Conservation (phyloP, 2,797 vertebrate genomes). For the Labeo calbasu region DNA sequence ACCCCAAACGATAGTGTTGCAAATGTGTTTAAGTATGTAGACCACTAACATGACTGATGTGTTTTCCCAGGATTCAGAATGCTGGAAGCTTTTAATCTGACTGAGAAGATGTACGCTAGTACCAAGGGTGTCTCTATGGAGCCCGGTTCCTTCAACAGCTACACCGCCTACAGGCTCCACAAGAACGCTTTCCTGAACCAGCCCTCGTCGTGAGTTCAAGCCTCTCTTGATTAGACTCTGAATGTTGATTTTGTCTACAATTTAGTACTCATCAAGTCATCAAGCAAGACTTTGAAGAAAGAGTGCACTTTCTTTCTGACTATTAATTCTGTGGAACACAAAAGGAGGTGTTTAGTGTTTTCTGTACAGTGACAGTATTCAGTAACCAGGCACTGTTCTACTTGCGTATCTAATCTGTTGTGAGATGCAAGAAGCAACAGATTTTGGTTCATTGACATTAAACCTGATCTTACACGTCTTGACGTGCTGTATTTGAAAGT, state of each 20-base stretch:
- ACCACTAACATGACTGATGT: background rate
- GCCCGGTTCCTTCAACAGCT: constrained; percentile 93
- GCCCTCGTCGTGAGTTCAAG: constrained; percentile 84
- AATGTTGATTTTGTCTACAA: background rate
- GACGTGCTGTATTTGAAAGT: background rate
- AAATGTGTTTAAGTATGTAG: background rate
- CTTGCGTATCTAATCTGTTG: background rate
- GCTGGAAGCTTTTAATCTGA: constrained; percentile 96
- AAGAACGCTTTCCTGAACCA: constrained; percentile 90
- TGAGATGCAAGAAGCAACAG: background rate
- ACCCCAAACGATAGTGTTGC: background rate
- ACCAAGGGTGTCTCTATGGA: constrained; percentile 92
- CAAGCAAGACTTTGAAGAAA: constrained; percentile 2
- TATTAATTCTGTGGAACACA: background rate
- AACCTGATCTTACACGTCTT: background rate
- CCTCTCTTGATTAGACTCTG: background rate
- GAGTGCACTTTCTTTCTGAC: background rate
- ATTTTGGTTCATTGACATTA: background rate
- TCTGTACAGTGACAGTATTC: background rate
- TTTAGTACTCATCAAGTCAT: background rate
- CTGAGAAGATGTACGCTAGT: constrained; percentile 89
- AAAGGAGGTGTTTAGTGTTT: background rate
- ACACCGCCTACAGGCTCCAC: constrained; percentile 88
- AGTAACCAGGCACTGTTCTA: background rate
- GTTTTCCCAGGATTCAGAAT: constrained; percentile 89